Evolutionary conservation across 2,888 invertebrate species (phyloP).

Genomic region (Agrotis clavis): DNA sequence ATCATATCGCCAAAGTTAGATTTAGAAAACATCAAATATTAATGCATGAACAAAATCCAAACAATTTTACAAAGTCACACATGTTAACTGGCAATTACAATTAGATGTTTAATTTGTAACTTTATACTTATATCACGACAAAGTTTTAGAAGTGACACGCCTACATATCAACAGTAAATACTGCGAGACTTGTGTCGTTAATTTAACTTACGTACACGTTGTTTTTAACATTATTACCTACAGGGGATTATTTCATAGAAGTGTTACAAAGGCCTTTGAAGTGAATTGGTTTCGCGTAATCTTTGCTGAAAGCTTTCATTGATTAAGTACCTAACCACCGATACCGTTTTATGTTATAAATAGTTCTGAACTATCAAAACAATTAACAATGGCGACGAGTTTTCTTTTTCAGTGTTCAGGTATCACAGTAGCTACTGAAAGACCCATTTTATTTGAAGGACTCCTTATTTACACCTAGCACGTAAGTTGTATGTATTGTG

Average conservation of each 20-base stretch:
- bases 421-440: neutral
- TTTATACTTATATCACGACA: slow-evolving; percentile 46
- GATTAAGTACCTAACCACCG: neutral
- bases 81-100: slow-evolving; percentile 56
- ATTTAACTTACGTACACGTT: slow-evolving; percentile 45
- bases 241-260: slow-evolving; percentile 19
- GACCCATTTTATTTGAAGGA: slow-evolving; percentile 12
- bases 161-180: slow-evolving; percentile 46
- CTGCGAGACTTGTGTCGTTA: slow-evolving; percentile 41
- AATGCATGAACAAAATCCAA: slow-evolving; percentile 18
- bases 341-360: neutral
- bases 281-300: slow-evolving; percentile 10
- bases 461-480: slow-evolving; percentile 1
- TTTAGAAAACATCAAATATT: slow-evolving; percentile 16
- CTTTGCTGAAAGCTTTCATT: slow-evolving; percentile 4
- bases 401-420: neutral
- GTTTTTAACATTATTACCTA: slow-evolving; percentile 45
- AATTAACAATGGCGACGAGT: neutral
- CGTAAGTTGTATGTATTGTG: slow-evolving; percentile 11
- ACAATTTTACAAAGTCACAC: slow-evolving; percentile 38
- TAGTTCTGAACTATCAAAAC: neutral
- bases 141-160: slow-evolving; percentile 53
- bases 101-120: slow-evolving; percentile 59
- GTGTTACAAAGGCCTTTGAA: slow-evolving; percentile 25
- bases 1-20: slow-evolving; percentile 2